Evolutionary conservation across 2,888 invertebrate species (phyloP), one percentile per base, ranked within the genome.

Genomic region (Lasius fuliginosus): DNA sequence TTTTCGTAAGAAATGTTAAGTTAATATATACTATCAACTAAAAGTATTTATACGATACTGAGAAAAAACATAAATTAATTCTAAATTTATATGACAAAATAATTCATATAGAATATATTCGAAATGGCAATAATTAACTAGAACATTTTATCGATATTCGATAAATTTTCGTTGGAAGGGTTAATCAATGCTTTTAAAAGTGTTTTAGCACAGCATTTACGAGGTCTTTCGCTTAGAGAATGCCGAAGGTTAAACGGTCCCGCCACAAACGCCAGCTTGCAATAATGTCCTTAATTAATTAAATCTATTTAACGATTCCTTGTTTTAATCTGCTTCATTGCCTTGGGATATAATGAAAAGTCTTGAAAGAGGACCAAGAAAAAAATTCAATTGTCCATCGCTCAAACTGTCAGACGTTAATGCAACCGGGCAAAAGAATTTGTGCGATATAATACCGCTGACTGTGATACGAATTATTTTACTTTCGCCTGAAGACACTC

Each of bases 391-490:
- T 62, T 62, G 30, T 42, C 4, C 33, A 8, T 62, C 62, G 62
- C 42, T 74, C 62, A 56, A 56, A 68, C 18, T 67, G 18, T 49
- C 56, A 53, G 36, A 68, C 56, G 30, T 56, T 77, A 42, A n/a
- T 30, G n/a, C 68, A 77, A 77, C 1, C 40, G 56, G 53, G 53
- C 3, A 36, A 62, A 49, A 85, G 74, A 40, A 85, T 84, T 84
- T 67, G 67, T 71, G 76, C 86, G 87, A 74, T 85, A 85, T 71
- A 76, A 85, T 71, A 76, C 87, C 93, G 93, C 93, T 93, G 92
- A 94, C 94, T 94, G 94, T 94, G 94, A 95, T 95, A 94, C 92
- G 91, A 94, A 92, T 92, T 86, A 91, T 92, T 92, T 86, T 77
- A 79, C 27, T 91, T 92, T 91, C 87, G 87, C 53, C 27, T 40